Evolutionary conservation across 2,797 vertebrate genomes (phyloP).

Genomic region (Bradypodion ventrale): DNA sequence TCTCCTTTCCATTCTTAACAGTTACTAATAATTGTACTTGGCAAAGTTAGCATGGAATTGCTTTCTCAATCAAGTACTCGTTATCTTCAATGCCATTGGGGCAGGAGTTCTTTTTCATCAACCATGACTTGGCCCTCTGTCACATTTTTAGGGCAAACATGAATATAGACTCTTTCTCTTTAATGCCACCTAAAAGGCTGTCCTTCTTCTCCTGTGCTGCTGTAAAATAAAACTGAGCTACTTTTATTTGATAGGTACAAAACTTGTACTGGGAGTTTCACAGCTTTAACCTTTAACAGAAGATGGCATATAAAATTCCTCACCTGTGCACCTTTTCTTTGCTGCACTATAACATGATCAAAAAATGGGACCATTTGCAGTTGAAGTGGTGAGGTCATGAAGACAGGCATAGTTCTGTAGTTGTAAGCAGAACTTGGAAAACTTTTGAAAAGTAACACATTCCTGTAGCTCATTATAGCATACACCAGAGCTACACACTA

Average conservation of each 20-base stretch:
- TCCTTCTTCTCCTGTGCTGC: background rate
- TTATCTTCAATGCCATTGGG: background rate
- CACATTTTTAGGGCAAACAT: background rate
- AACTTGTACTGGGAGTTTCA: background rate
- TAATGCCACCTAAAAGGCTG: background rate
- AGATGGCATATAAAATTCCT: too few relatives aligned
- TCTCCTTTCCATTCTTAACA: background rate
- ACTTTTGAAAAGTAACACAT: too few relatives aligned
- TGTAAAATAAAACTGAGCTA: slow-evolving; percentile 8
- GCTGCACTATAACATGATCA: too few relatives aligned
- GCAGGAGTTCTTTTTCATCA: background rate
- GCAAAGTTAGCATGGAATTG: slow-evolving; percentile 13
- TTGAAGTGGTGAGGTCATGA: too few relatives aligned
- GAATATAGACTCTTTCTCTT: background rate
- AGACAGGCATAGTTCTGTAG: too few relatives aligned
- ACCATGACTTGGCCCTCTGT: background rate
- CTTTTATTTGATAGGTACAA: background rate
- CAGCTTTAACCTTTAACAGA: background rate
- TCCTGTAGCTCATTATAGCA: too few relatives aligned
- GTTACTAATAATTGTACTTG: slow-evolving; percentile 6
- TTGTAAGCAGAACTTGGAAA: too few relatives aligned
- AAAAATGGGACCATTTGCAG: too few relatives aligned
- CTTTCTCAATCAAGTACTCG: slow-evolving; percentile 7
- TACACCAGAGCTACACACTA: too few relatives aligned
- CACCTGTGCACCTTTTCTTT: too few relatives aligned